A percentile compares a stretch with the other conserved stretches of the same genome.
Evolutionary conservation across 2,797 vertebrate genomes (phyloP).

Genomic region (Notolepis coatsorum): DNA sequence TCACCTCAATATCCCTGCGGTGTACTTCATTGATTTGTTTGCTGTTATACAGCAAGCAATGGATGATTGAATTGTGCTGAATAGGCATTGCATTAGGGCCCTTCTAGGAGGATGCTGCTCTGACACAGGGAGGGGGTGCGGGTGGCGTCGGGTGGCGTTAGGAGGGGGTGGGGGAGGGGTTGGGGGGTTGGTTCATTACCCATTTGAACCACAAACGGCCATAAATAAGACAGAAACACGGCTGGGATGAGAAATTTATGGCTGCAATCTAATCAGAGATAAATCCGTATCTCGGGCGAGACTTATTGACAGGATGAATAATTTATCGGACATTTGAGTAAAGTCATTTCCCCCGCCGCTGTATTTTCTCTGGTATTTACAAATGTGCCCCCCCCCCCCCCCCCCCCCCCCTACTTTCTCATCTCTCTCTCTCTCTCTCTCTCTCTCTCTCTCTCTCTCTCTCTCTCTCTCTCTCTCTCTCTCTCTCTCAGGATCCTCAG

Average conservation of each 20-base stretch:
- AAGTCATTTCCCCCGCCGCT: conserved; percentile 40
- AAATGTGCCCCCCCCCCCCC: conserved; percentile 9
- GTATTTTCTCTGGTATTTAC: conserved; percentile 43
- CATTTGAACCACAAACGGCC: conserved; percentile 55
- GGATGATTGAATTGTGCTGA: conserved; percentile 69
- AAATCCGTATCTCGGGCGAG: conserved; percentile 54
- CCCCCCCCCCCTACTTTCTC: conserved; percentile 20
- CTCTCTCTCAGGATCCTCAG: conserved; percentile 85
- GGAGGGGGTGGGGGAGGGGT: not conserved
- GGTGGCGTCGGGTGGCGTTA: not conserved
- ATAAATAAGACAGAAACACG: conserved; percentile 59
- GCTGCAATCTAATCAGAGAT: conserved; percentile 53
- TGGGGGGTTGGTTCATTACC: conserved; percentile 51
- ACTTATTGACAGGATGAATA: conserved; percentile 61
- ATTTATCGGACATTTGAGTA: conserved; percentile 54
- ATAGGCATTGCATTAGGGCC: conserved; percentile 45
- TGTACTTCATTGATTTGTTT: conserved; percentile 68
- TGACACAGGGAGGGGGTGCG: conserved; percentile 31
- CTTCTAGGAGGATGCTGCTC: conserved; percentile 53
- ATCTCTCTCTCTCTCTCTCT: conserved; percentile 29
- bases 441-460: conserved; percentile 25
- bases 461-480: conserved; percentile 36
- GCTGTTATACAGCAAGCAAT: conserved; percentile 48
- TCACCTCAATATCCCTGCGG: conserved; percentile 46
- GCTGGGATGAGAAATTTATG: conserved; percentile 51